Conservation (phyloP, 1,140 invertebrate species). For the Drosophila kurseongensis region DNA sequence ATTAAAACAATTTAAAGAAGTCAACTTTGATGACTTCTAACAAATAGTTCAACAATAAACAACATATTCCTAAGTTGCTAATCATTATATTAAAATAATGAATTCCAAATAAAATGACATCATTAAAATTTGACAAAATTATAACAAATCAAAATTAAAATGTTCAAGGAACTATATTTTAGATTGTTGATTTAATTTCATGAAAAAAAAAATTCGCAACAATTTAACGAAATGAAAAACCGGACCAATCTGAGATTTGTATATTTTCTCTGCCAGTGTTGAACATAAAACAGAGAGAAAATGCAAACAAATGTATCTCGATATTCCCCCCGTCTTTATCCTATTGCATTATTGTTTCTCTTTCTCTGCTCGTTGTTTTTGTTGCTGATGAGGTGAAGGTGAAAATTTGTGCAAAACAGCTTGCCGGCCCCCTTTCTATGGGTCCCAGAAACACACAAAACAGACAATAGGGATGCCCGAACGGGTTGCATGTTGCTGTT, state of each 20-base stretch:
- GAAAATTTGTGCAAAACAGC: slow-evolving; percentile 65
- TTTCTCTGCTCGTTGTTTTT: slow-evolving; percentile 25
- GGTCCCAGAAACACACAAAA: slow-evolving; percentile 10
- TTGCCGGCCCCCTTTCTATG: slow-evolving; percentile 37
- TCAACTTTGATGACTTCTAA: too few species aligned
- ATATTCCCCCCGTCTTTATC: slow-evolving; percentile 6
- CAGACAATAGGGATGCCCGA: slow-evolving; percentile 54
- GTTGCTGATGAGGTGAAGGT: slow-evolving; percentile 69
- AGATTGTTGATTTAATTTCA: too few species aligned
- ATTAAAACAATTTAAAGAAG: too few species aligned
- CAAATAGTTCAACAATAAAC: too few species aligned
- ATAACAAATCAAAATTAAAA: too few species aligned
- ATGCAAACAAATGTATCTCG: slow-evolving; percentile 17
- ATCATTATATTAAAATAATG: too few species aligned
- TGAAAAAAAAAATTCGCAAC: too few species aligned
- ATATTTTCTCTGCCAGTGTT: not conserved
- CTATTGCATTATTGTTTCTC: slow-evolving; percentile 31
- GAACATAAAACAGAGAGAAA: slow-evolving; percentile 13
- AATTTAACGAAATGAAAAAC: too few species aligned
- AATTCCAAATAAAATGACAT: too few species aligned
- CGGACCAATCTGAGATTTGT: not conserved
- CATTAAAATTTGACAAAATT: too few species aligned
- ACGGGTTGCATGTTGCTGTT: slow-evolving; percentile 23
- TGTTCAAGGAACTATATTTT: too few species aligned
- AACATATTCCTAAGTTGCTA: too few species aligned